Conservation (phyloP, 2,113 vertebrate species). For the Potamarius usumacintae region DNA sequence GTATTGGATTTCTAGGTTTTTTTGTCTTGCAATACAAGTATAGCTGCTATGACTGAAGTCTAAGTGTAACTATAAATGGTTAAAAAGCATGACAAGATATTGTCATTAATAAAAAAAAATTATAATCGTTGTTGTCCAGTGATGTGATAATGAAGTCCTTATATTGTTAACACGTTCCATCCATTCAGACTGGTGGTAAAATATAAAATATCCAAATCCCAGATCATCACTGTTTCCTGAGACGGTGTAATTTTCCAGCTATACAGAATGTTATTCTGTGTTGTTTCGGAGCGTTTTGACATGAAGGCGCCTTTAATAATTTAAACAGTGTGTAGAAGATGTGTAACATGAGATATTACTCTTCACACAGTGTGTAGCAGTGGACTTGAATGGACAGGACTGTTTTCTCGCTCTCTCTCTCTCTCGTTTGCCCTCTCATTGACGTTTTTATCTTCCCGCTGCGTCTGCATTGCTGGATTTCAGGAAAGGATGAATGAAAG, state of each 20-base stretch:
- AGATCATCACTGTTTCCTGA: not conserved
- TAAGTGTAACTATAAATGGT: not conserved
- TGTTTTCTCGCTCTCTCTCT: not conserved
- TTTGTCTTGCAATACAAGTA: not conserved
- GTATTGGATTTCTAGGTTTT: not conserved
- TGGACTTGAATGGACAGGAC: not conserved
- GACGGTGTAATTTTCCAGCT: not conserved
- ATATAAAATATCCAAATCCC: not conserved
- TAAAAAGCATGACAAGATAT: not conserved
- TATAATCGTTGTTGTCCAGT: not conserved
- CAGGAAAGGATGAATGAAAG: constrained; percentile 33
- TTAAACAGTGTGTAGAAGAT: not conserved
- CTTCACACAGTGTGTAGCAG: not conserved
- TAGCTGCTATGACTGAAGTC: not conserved
- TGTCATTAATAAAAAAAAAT: not conserved
- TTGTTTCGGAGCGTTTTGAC: not conserved
- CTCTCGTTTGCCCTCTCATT: not conserved
- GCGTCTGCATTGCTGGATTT: constrained; percentile 19
- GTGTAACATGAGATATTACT: constrained; percentile 3
- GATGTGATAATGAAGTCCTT: not conserved
- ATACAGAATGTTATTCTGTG: not conserved
- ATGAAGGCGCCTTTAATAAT: not conserved
- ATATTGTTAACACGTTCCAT: not conserved
- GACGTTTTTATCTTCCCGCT: not conserved
- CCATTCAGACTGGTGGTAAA: too few species aligned